Base-by-base conservation (phyloP, 2,888 invertebrate species). In the Amiota minor region DNA sequence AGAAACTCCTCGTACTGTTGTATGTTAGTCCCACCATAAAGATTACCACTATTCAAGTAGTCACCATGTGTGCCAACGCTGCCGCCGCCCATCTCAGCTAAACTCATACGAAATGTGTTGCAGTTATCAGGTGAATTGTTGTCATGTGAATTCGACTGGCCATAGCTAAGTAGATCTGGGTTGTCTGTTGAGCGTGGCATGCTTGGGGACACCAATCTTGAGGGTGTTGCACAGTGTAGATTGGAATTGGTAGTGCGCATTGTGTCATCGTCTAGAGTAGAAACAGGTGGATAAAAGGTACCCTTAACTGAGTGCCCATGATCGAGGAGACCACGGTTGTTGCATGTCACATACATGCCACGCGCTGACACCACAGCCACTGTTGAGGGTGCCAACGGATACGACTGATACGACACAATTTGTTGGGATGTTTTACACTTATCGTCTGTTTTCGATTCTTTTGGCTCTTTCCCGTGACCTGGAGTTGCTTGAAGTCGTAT, bases 251-350 rank as follows among this genome's bases (percentile, higher is more conserved):
- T 95, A 94, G 83, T 65, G n/a, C 85, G 77, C 71, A 81, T 76
- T 12, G 77, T 74, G 72, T 78, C 76, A 77, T 95, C 95, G 86
- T 96, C 95, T 3, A 95, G 94, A 45, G 95, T 95, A 4, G 96
- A 95, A 35, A 96, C 94, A 0, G 96, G 96, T 20, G 96, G 96
- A 88, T 95, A 96, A 90, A 95, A 96, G 9, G 96, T 96, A 16
- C 96, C 96, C n/a, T 95, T 95, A 14, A 96, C 95, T 46, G 95
- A 92, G 76, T 95, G 95, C 0, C 95, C 94, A 87, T 95, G 95
- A 85, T 96, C 95, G 45, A 95, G 92, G 76, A 95, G 91, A 56
- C 95, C 94, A 81, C 96, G 93, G 87, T 95, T 94, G 71, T 95
- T 94, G 88, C 96, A 96, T 77, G 94, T 94, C 65, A 95, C 94